These are phyloP conservation scores for Pocota personata DNA, from an alignment of 2,888 invertebrate species.

Conservation along the genomic window DNA sequence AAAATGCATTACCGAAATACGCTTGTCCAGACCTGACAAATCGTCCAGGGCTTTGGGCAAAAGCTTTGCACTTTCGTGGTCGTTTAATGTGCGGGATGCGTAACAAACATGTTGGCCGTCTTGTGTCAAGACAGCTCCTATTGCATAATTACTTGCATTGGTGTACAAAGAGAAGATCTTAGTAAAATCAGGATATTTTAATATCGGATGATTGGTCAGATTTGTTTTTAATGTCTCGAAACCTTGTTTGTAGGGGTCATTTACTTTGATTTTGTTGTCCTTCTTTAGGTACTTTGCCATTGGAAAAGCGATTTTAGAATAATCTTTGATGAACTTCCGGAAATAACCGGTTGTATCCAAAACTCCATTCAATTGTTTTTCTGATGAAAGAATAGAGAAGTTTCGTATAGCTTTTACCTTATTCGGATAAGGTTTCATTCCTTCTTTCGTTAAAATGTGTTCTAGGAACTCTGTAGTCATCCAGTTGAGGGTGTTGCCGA, in stretches of 20 bases:
- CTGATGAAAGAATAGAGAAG: too few species aligned
- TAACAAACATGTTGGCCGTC: constrained; percentile 67
- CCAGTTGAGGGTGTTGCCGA: too few species aligned
- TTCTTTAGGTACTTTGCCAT: constrained; percentile 38
- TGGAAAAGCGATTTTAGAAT: constrained; percentile 14
- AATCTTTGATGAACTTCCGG: background rate
- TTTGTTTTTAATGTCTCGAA: constrained; percentile 39
- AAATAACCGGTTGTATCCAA: background rate
- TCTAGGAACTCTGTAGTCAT: background rate
- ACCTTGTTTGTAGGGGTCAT: constrained; percentile 23
- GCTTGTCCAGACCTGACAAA: constrained; percentile 99
- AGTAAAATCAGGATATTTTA: constrained; percentile 51
- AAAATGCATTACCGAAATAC: constrained; percentile 94
- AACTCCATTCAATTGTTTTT: background rate
- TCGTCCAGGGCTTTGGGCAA: constrained; percentile 99
- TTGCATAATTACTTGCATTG: constrained; percentile 69
- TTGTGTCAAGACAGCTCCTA: constrained; percentile 71
- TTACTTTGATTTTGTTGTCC: constrained; percentile 22
- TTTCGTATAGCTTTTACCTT: too few species aligned
- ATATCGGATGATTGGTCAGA: constrained; percentile 19
- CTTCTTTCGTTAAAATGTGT: background rate
- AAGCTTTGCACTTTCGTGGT: constrained; percentile 96
- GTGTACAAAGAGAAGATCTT: constrained; percentile 54
- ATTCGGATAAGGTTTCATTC: background rate
- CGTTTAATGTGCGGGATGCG: constrained; percentile 19